Base-by-base conservation (phyloP, 1,140 invertebrate species). In the Cotesia glomerata region DNA sequence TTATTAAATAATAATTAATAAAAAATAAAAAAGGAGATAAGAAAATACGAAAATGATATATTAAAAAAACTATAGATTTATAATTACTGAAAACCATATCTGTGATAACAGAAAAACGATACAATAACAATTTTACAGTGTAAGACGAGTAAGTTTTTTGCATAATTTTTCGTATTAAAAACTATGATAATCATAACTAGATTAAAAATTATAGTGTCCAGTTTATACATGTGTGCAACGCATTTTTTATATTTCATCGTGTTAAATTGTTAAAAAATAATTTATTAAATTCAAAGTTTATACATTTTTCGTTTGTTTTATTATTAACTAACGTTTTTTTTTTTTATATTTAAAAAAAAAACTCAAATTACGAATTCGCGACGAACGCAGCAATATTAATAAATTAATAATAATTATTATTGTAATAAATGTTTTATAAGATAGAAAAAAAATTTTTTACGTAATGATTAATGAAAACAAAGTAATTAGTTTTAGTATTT, bases 71-170 rank as follows among this genome's bases (percentile, higher is more conserved):
- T 63, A 26, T 16, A 63, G 54, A 71, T 51, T 36, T n/a, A 54
- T 65, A 65, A 56, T n/a, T 54, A 54, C 52, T 16, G 54, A 83
- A 85, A 86, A 85, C 80, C 83, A 45, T 45, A 85, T 86, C 85
- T 86, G 85, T 87, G 85, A 87, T 87, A 87, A 86, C 74, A 79
- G 78, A 78, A 79, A 85, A 86, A 83, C 79, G 80, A 86, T 86
- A 86, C 84, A 86, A 86, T 87, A 87, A 86, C 77, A 78, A 71
- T 78, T 78, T 81, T 79, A 79, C 56, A 77, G 75, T 62, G 67
- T 74, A 75, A 74, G 74, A 63, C 16, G 26, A 72, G 75, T 78
- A 69, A 72, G 36, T 59, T 66, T 76, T 76, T 79, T 78, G 73
- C 79, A 77, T 77, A 36, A 66, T 73, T 76, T 71, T 69, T 72